Base-by-base conservation (phyloP, 92 coral and sea anemone genomes). In the Nematostella vectensis region DNA sequence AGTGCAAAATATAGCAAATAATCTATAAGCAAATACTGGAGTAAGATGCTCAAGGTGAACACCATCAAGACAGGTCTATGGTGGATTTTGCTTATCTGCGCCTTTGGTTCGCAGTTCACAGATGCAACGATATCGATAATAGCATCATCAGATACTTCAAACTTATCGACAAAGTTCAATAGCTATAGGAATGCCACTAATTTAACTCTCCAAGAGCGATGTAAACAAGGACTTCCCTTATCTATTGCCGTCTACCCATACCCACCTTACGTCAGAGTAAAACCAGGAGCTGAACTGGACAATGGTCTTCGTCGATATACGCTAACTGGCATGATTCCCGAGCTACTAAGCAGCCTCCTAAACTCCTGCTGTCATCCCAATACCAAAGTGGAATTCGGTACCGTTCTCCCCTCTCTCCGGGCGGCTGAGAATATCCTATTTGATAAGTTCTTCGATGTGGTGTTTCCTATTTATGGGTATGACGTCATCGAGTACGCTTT, bases 291-390 rank as follows among this genome's bases (percentile, higher is more conserved):
- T 11, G 16, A 2, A 12, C 0, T 3, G 12, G 15, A 49, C 9
- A 45, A 45, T 45, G 51, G 23, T 4, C 23, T 45, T 45, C 51
- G 21, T 11, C 4, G 18, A 17, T 45, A 45, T 2, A 25, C 39
- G 16, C 12, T 69, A 12, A 48, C 31, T 11, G 94, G 94, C 0
- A 84, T 84, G 69, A 68, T 84, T 48, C 87, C 94, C 2, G 67
- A 64, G 21, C 62, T 84, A 11, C 76, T 84, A 1, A 69, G 45
- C 1, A 57, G 65, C 45, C 71, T 67, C 15, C 43, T 79, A 0
- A 50, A 62, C 1, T 47, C 57, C 31, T 84, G 94, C 18, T 84
- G 94, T 55, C 69, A 43, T 19, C 59, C 65, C 2, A 45, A 59
- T 6, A 61, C 59, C 20, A 50, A 47, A 10, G 80, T 84, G 11